A percentile compares a stretch with the other conserved stretches of the same genome.
These are phyloP conservation scores for Ptychadena robeensis DNA, from an alignment of 2,797 vertebrate species.

Conservation along the genomic window DNA sequence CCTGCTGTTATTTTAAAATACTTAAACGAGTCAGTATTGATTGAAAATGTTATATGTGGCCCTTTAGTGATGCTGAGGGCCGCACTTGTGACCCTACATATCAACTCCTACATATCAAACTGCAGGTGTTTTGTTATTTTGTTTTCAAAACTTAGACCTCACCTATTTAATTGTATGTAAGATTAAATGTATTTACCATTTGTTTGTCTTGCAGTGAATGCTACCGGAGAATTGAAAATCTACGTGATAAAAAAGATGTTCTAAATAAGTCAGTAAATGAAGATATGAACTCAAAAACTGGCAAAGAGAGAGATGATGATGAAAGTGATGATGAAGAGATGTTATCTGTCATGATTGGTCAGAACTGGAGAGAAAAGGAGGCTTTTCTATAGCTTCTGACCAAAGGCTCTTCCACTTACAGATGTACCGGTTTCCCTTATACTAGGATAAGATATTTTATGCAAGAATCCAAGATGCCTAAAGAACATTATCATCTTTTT, in stretches of 20 bases:
- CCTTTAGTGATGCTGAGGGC: too few species aligned
- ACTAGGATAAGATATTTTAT: neutral
- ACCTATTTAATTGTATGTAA: neutral
- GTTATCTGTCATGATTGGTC: constrained; percentile 85
- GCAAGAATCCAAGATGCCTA: neutral
- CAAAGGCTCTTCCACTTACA: neutral
- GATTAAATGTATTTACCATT: neutral
- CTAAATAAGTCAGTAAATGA: constrained; percentile 76
- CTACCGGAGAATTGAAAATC: constrained; percentile 87
- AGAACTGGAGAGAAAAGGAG: constrained; percentile 95
- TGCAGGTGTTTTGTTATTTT: too few species aligned
- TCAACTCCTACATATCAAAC: too few species aligned
- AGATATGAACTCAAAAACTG: constrained; percentile 68
- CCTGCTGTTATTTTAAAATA: too few species aligned
- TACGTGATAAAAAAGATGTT: constrained; percentile 86
- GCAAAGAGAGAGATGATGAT: constrained; percentile 72
- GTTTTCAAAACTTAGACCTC: neutral
- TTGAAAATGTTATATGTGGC: too few species aligned
- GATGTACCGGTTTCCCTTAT: neutral
- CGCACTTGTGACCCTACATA: too few species aligned
- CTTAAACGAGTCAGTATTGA: too few species aligned
- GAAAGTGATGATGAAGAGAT: constrained; percentile 87
- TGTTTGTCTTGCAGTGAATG: constrained; percentile 76
- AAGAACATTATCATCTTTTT: neutral
- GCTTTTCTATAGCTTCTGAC: constrained; percentile 78